Evolutionary conservation across 2,113 vertebrate genomes (phyloP).

Genomic region (Rallus limicola): DNA sequence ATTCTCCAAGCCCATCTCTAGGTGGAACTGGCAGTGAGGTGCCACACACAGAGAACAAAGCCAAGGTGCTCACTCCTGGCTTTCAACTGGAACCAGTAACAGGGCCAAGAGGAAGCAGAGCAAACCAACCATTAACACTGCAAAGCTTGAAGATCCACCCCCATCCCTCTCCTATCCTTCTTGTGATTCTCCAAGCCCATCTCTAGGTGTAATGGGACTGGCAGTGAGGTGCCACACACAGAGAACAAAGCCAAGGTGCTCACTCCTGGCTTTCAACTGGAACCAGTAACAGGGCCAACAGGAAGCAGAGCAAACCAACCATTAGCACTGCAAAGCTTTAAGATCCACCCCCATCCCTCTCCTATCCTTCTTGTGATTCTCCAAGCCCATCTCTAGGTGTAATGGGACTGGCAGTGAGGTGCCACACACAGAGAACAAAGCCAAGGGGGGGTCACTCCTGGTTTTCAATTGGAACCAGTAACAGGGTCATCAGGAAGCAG

Average conservation of each 20-base stretch:
- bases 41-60: neutral
- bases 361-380: neutral
- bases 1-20: neutral
- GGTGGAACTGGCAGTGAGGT: neutral
- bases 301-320: neutral
- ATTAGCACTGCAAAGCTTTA: neutral
- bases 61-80: neutral
- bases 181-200: neutral
- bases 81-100: neutral
- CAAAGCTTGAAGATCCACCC: neutral
- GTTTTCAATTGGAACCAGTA: neutral
- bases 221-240: neutral
- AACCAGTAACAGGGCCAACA: neutral
- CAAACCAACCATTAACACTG: neutral
- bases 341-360: neutral
- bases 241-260: neutral
- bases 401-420: neutral
- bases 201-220: neutral
- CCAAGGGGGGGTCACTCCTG: neutral
- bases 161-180: neutral
- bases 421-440: neutral
- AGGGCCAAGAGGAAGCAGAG: neutral
- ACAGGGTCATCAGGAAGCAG: neutral
- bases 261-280: neutral
- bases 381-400: neutral